These are phyloP conservation scores for Ladona fulva DNA, from an alignment of 1,140 invertebrate genomes.

Conservation along the genomic window DNA sequence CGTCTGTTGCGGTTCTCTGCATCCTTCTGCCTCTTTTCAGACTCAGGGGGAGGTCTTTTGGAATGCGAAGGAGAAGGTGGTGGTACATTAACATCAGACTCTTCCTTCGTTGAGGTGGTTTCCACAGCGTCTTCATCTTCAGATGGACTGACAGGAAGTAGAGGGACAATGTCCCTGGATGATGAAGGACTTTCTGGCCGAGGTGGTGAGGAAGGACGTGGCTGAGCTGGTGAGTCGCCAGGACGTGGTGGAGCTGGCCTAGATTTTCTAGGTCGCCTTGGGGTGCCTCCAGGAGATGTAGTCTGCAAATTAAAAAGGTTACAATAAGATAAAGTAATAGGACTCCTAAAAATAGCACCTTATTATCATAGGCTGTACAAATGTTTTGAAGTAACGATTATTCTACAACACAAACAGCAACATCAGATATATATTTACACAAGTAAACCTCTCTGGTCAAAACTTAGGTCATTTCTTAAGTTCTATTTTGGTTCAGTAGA, in stretches of 20 bases:
- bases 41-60: conserved; percentile 28
- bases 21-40: conserved; percentile 47
- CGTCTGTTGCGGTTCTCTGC: conserved; percentile 48
- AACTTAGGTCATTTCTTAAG: too few species aligned
- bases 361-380: too few species aligned
- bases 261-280: conserved; percentile 37
- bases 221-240: conserved; percentile 28
- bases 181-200: conserved; percentile 25
- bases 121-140: conserved; percentile 22
- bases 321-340: conserved; percentile 16
- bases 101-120: conserved; percentile 23
- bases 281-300: conserved; percentile 30
- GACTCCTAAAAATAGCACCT: neutral
- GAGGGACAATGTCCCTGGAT: conserved; percentile 25
- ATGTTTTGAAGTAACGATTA: too few species aligned
- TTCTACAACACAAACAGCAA: too few species aligned
- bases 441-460: too few species aligned
- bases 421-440: too few species aligned
- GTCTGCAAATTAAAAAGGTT: conserved; percentile 30
- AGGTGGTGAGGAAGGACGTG: conserved; percentile 36
- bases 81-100: conserved; percentile 22
- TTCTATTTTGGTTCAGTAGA: too few species aligned
- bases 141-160: neutral
- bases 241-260: conserved; percentile 49
- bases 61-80: neutral